A percentile compares a stretch with the other conserved stretches of the same genome.
Evolutionary conservation across 2,113 vertebrate genomes (phyloP).

Genomic region (Plestiodon gilberti): DNA sequence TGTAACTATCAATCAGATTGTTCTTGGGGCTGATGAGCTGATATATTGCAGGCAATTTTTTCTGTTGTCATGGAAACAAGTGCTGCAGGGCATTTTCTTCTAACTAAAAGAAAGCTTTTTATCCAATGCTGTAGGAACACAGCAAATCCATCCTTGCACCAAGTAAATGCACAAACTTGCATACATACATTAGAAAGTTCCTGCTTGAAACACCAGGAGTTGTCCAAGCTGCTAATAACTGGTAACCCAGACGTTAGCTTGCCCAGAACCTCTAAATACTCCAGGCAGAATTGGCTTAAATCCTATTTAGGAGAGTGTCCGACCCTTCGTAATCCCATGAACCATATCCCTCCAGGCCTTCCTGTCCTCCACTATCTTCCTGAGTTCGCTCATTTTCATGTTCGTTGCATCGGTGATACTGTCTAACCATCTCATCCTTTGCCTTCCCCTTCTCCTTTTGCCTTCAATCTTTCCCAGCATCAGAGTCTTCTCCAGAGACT

Average conservation of each 20-base stretch:
- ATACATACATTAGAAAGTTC: fast-evolving
- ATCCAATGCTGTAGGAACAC: slow-evolving; percentile 21
- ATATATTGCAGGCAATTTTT: slow-evolving; percentile 69
- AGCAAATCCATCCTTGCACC: background rate
- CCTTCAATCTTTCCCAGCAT: no score
- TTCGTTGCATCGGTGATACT: no score
- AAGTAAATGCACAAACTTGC: fast-evolving
- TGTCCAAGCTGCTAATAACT: background rate
- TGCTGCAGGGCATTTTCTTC: slow-evolving; percentile 54
- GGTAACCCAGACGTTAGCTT: background rate
- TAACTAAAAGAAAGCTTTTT: slow-evolving; percentile 57
- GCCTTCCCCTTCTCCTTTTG: no score
- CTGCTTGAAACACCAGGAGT: background rate
- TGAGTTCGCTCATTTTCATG: no score
- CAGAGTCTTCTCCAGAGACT: no score
- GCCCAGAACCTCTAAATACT: background rate
- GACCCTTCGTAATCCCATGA: no score
- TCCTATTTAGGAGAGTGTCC: background rate
- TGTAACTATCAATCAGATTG: slow-evolving; percentile 61
- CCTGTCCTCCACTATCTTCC: no score
- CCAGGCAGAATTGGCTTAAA: no score
- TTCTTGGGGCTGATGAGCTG: slow-evolving; percentile 63
- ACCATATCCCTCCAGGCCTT: no score
- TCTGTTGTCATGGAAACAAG: slow-evolving; percentile 75
- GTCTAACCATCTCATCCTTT: no score